Evolutionary conservation across 1,140 invertebrate genomes (phyloP), one percentile per base, ranked within the genome.

Genomic region (Fopius arisanus): DNA sequence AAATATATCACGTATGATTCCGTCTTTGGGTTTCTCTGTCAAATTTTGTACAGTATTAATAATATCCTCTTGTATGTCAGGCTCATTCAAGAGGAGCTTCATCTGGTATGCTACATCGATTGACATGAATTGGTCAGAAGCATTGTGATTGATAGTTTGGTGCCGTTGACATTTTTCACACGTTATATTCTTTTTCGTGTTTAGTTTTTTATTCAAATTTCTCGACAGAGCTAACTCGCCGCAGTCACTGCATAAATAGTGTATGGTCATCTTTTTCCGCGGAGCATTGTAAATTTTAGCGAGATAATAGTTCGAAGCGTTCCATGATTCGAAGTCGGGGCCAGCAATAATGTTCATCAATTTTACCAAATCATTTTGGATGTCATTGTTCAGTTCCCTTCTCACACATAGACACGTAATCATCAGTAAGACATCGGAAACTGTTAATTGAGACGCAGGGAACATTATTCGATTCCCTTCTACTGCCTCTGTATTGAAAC

Each of bases 101-200:
- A 75, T 40, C 23, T 75, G 70, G 31, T 75, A 72, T 51, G 68
- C 67, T 41, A 72, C 51, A 69, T 75, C 70, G n/a, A 75, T 67
- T 1, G 69, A 73, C 29, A 76, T 65, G 51, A 76, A 76, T 26
- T 73, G 75, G 70, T 37, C 12, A 41, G 40, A 31, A 66, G 19
- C 0, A 3, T 67, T 37, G 14, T 41, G 14, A 14, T 73, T 23
- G 19, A 43, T 26, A 66, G 21, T 75, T 67, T 41, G 62, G 16
- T 43, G 40, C 2, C 10, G 33, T 26, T 76, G 0, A 51, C 74
- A 72, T 5, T 65, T 6, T 37, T 72, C 26, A 69, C 62, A 66
- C 3, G 54, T 67, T 37, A 48, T 19, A 37, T 6, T 16, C 4
- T 26, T 67, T 28, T 41, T 51, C 9, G 43, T 29, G 12, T 26